These are phyloP conservation scores for Hydrotaea cyrtoneurina DNA, from an alignment of 2,888 invertebrate species.

Conservation along the genomic window DNA sequence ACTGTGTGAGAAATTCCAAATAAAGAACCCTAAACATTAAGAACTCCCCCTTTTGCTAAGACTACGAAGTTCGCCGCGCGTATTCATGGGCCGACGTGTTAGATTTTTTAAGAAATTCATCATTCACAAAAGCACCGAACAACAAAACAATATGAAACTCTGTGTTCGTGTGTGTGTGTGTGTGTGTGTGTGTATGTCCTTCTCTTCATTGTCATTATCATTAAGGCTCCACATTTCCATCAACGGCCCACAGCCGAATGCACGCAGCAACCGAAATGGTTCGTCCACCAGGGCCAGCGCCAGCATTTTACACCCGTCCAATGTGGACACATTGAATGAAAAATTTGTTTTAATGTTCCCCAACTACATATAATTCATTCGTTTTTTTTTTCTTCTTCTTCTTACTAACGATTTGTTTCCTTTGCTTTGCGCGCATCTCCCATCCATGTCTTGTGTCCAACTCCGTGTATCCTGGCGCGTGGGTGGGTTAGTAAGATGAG, in stretches of 20 bases:
- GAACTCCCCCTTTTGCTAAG: conserved; percentile 14
- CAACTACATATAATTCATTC: conserved; percentile 44
- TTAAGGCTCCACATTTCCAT: conserved; percentile 39
- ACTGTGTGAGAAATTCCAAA: conserved; percentile 23
- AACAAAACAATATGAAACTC: background rate
- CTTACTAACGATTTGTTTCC: conserved; percentile 41
- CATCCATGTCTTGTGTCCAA: conserved; percentile 70
- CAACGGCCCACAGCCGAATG: conserved; percentile 27
- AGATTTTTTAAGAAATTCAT: conserved; percentile 17
- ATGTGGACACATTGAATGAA: conserved; percentile 46
- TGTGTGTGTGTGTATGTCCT: background rate
- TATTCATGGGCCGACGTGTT: background rate
- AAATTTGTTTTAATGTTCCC: conserved; percentile 55
- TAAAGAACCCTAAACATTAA: background rate
- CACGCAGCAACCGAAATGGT: background rate
- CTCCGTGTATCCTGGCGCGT: background rate
- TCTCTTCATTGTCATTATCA: conserved; percentile 23
- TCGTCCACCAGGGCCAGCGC: background rate
- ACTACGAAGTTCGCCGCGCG: too few relatives aligned
- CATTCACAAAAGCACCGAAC: background rate
- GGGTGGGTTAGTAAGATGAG: conserved; percentile 50
- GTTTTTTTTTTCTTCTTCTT: conserved; percentile 19
- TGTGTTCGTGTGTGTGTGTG: too few relatives aligned
- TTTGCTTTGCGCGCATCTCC: conserved; percentile 70
- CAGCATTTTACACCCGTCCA: background rate